These are phyloP conservation scores for Chloroceryle aenea DNA, from an alignment of 2,113 vertebrate species.

Conservation along the genomic window DNA sequence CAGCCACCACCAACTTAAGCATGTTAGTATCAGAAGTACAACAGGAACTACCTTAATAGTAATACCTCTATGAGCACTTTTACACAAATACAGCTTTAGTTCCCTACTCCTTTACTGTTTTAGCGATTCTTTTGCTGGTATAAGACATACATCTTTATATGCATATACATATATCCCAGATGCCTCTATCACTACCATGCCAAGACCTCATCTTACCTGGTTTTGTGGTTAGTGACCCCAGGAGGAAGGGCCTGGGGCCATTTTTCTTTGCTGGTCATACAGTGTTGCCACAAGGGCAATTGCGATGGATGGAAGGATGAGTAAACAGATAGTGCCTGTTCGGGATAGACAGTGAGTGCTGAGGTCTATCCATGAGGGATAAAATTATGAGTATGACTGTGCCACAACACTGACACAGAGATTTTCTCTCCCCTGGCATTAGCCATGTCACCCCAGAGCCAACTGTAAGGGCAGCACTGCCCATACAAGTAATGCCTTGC, in stretches of 20 bases:
- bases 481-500: no score
- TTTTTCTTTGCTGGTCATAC: not conserved
- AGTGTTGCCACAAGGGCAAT: not conserved
- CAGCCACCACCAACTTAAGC: not conserved
- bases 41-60: not conserved
- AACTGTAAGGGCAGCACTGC: not conserved
- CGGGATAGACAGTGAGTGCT: not conserved
- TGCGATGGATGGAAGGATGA: not conserved
- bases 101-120: not conserved
- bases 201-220: not conserved
- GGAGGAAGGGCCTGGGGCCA: not conserved
- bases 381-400: not conserved
- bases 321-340: not conserved
- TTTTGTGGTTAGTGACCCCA: not conserved
- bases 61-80: not conserved
- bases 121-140: not conserved
- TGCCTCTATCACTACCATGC: fast-evolving
- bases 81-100: not conserved
- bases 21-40: not conserved
- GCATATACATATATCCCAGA: not conserved
- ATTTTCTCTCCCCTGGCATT: not conserved
- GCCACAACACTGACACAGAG: not conserved
- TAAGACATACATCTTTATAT: not conserved
- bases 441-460: not conserved
- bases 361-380: not conserved